Evolutionary conservation across 2,888 invertebrate genomes (phyloP).

Genomic region (Serripes groenlandicus): DNA sequence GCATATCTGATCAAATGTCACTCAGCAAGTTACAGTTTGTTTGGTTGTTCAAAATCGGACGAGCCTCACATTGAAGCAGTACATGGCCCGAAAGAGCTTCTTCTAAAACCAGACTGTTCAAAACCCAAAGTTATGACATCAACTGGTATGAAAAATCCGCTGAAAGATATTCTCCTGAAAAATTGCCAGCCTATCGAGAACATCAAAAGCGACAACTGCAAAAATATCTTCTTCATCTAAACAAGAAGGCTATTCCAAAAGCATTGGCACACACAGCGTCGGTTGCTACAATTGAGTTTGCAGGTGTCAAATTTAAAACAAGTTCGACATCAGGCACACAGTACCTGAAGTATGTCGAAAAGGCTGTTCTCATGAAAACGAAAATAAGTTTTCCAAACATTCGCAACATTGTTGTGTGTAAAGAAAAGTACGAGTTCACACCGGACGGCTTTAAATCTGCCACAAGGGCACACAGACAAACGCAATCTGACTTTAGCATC

Average conservation of each 20-base stretch:
- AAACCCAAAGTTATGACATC: neutral
- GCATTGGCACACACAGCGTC: neutral
- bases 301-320: conserved; percentile 51
- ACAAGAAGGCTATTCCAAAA: neutral
- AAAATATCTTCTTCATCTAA: neutral
- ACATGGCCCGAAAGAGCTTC: conserved; percentile 29
- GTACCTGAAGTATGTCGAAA: conserved; percentile 30
- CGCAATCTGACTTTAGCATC: neutral
- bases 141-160: neutral
- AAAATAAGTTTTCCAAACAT: conserved; percentile 5
- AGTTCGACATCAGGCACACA: conserved; percentile 34
- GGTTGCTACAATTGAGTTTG: conserved; percentile 43
- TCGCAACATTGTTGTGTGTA: conserved; percentile 29
- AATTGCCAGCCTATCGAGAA: neutral
- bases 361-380: neutral
- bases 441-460: conserved; percentile 41
- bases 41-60: neutral
- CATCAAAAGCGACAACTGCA: neutral
- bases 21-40: neutral
- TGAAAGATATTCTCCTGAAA: too few species aligned
- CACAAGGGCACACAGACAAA: neutral
- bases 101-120: conserved; percentile 1
- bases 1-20: conserved; percentile 26
- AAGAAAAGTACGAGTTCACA: conserved; percentile 45
- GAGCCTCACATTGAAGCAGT: neutral